These are phyloP conservation scores for Rutilus rutilus DNA, from an alignment of 2,113 vertebrate species.

Conservation along the genomic window DNA sequence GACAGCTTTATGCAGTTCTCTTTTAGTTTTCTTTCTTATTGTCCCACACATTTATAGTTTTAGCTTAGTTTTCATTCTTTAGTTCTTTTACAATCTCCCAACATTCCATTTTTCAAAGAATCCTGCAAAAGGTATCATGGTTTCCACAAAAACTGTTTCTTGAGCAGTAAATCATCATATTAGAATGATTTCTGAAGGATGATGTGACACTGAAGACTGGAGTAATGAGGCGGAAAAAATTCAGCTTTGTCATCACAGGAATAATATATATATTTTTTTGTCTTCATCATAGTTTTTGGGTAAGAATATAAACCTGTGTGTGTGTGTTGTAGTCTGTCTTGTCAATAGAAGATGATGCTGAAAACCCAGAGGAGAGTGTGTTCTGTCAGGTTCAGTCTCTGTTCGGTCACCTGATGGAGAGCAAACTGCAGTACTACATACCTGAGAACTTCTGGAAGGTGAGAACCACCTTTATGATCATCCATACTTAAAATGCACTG, in stretches of 20 bases:
- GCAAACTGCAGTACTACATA: conserved; percentile 98
- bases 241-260: too few species aligned
- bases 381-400: conserved; percentile 98
- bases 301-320: neutral
- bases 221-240: too few species aligned
- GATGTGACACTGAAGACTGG: too few species aligned
- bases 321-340: conserved; percentile 82
- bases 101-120: neutral
- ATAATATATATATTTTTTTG: too few species aligned
- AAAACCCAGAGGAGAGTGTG: conserved; percentile 96
- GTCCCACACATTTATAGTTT: neutral
- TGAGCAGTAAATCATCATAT: too few species aligned
- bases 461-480: neutral
- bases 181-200: too few species aligned
- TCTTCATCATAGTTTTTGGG: neutral
- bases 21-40: neutral
- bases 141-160: neutral
- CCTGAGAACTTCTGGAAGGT: conserved; percentile 99
- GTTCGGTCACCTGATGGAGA: conserved; percentile 98
- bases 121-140: neutral
- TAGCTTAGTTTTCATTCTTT: too few species aligned
- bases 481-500: too few species aligned
- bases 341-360: conserved; percentile 94
- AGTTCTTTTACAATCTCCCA: too few species aligned
- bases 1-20: neutral